Percentiles rank a stretch among this genome's conserved stretches.
Conservation (phyloP, 2,797 vertebrate genomes). For the Poecile montanus region DNA sequence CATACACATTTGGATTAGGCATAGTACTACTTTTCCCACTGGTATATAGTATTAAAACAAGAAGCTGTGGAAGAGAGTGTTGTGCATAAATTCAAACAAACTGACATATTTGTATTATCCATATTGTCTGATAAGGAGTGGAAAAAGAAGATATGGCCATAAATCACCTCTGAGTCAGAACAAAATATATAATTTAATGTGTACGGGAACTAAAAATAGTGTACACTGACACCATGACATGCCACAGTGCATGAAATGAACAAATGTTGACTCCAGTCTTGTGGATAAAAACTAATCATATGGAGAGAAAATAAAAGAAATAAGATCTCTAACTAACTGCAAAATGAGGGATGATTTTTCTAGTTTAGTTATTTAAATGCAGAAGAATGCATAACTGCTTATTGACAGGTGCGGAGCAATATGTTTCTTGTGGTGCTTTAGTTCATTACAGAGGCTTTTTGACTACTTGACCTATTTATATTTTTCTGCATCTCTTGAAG, state of each 20-base stretch:
- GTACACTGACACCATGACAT: background rate
- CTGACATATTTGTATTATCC: background rate
- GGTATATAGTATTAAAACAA: background rate
- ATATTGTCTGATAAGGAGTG: background rate
- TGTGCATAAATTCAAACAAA: background rate
- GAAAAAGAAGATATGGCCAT: background rate
- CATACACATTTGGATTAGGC: background rate
- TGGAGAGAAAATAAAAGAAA: background rate
- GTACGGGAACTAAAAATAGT: background rate
- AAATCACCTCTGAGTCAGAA: background rate
- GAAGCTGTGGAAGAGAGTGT: background rate
- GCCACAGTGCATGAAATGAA: background rate
- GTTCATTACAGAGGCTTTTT: background rate
- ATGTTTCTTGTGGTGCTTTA: background rate
- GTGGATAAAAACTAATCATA: background rate
- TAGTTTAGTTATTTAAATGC: background rate
- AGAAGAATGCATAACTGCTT: background rate
- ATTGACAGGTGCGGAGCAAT: background rate
- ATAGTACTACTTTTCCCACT: background rate
- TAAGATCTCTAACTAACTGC: background rate
- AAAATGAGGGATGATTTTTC: background rate
- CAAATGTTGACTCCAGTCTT: background rate
- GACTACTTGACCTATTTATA: background rate
- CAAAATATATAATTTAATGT: background rate
- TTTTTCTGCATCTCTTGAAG: background rate